Evolutionary conservation across 23 tunicate genomes (phyloP).

Genomic region (Botrylloides violaceus): DNA sequence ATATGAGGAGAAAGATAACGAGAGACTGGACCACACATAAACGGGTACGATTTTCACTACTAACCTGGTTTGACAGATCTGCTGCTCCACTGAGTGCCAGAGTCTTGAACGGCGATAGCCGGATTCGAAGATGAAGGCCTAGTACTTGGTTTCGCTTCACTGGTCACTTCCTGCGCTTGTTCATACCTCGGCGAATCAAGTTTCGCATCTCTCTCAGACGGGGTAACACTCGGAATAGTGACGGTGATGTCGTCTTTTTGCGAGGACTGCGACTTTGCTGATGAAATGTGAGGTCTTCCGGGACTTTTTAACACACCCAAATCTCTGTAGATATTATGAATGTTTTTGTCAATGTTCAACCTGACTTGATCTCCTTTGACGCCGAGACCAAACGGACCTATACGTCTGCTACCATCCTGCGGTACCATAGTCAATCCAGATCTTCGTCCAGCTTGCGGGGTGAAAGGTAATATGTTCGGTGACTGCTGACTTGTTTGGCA

Average conservation of each 20-base stretch:
- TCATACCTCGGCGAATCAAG: neutral
- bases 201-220: neutral
- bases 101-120: constrained; percentile 38
- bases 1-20: too few relatives aligned
- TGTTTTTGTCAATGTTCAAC: constrained; percentile 75
- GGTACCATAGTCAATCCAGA: constrained; percentile 47
- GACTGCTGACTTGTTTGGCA: constrained; percentile 12
- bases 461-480: constrained; percentile 21
- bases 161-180: neutral
- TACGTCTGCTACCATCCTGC: neutral
- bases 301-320: constrained; percentile 54
- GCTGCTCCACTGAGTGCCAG: constrained; percentile 74
- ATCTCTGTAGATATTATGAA: constrained; percentile 67
- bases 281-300: constrained; percentile 9
- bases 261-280: constrained; percentile 30
- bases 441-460: constrained; percentile 37
- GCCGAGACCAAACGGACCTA: constrained; percentile 18
- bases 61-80: constrained; percentile 9
- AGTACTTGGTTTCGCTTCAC: neutral
- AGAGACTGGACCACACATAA: too few relatives aligned
- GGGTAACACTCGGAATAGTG: constrained; percentile 33
- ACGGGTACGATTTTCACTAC: too few relatives aligned
- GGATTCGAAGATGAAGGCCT: constrained; percentile 10
- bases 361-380: constrained; percentile 70
- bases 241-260: constrained; percentile 6